Percentiles rank a stretch among this genome's conserved stretches.
Evolutionary conservation across 2,888 invertebrate species (phyloP).

Genomic region (Nemotelus nigrinus): DNA sequence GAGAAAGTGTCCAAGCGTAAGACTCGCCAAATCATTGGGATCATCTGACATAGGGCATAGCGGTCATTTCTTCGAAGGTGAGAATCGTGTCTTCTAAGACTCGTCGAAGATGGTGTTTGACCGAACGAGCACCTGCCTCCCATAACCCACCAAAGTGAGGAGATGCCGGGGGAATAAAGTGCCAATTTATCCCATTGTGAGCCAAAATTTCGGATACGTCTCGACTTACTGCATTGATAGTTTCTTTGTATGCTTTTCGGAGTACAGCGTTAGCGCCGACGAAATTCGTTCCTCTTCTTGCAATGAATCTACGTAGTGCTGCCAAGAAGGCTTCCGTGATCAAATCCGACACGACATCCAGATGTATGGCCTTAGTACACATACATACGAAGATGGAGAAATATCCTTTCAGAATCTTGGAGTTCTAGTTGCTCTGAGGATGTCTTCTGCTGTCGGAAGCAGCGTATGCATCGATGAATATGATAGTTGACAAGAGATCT

Average conservation of each 20-base stretch:
- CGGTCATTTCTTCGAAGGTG: background rate
- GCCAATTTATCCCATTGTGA: background rate
- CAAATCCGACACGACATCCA: too few relatives aligned
- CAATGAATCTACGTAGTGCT: conserved; percentile 53
- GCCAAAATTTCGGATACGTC: background rate
- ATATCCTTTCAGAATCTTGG: too few relatives aligned
- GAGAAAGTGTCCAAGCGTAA: too few relatives aligned
- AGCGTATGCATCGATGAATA: background rate
- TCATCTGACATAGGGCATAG: background rate
- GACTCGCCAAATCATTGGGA: too few relatives aligned
- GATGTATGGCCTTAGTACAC: too few relatives aligned
- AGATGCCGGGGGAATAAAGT: too few relatives aligned
- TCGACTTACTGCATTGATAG: too few relatives aligned
- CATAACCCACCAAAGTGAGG: background rate
- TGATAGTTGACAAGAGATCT: background rate
- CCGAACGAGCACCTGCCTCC: background rate
- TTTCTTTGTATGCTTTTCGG: background rate
- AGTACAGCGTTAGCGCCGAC: conserved; percentile 53
- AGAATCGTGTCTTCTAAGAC: background rate
- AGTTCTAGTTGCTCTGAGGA: background rate
- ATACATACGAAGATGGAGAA: too few relatives aligned
- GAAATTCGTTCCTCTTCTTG: conserved; percentile 55
- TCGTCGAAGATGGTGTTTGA: conserved; percentile 9
- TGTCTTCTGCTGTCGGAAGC: background rate
- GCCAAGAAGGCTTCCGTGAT: conserved; percentile 51